Evolutionary conservation across 2,797 vertebrate genomes (phyloP).

Genomic region (Chromis chromis): DNA sequence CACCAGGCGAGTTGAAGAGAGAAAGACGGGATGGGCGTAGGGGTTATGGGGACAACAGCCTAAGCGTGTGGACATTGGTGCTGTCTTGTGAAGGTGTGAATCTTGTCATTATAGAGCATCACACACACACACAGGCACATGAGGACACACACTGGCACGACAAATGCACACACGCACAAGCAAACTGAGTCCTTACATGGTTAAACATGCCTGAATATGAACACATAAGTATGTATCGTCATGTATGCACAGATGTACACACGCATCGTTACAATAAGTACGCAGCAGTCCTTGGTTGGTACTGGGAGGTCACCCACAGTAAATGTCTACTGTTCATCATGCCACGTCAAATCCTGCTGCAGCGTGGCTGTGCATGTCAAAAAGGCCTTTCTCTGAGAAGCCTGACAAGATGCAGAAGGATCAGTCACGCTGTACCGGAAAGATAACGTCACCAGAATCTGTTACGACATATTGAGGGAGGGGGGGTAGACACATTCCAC

Average conservation of each 20-base stretch:
- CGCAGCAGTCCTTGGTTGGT: constrained; percentile 32
- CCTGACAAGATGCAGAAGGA: constrained; percentile 79
- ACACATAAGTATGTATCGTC: neutral
- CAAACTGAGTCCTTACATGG: neutral
- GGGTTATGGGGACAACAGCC: constrained; percentile 40
- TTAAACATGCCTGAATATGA: neutral
- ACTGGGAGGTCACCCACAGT: constrained; percentile 60
- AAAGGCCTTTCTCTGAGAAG: constrained; percentile 60
- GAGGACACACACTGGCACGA: neutral
- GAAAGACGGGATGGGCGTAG: constrained; percentile 25
- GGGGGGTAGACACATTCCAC: constrained; percentile 49
- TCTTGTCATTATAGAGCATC: constrained; percentile 46
- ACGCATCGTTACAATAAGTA: constrained; percentile 4
- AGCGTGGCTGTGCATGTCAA: constrained; percentile 67
- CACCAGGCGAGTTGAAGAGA: constrained; percentile 17
- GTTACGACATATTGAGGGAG: constrained; percentile 67
- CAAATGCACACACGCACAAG: neutral
- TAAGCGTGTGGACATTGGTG: constrained; percentile 59
- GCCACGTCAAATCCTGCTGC: constrained; percentile 64
- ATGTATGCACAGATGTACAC: neutral
- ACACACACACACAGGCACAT: constrained; percentile 17
- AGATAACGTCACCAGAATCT: constrained; percentile 77
- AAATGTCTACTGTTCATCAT: constrained; percentile 45
- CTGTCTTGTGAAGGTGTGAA: constrained; percentile 69
- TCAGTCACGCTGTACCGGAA: constrained; percentile 73